phyloP scores from a whole-genome alignment of 2,113 vertebrate species.

The Aleadryas rufinucha region DNA sequence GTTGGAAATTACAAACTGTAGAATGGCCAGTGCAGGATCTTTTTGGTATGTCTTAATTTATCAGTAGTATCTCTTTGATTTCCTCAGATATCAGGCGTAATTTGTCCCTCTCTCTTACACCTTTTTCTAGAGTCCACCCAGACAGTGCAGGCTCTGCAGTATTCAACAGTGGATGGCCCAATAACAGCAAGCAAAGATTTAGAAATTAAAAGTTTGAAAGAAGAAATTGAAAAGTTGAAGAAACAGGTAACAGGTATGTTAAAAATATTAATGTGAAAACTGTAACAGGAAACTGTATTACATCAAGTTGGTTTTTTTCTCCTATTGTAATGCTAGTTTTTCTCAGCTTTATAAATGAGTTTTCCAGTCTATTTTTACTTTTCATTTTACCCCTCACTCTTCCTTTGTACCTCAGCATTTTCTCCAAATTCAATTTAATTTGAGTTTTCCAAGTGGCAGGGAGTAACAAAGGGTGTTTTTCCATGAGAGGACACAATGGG shows the following conservation, averaged over 20 bases:
- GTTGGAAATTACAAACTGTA: background rate
- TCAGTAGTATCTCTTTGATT: background rate
- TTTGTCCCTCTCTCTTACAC: background rate
- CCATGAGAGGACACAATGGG: too few species aligned
- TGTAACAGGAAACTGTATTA: background rate
- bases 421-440: background rate
- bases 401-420: background rate
- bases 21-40: background rate
- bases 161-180: constrained; percentile 80
- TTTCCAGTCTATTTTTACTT: background rate
- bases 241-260: constrained; percentile 88
- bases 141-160: constrained; percentile 90
- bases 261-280: background rate
- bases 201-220: constrained; percentile 93
- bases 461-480: background rate
- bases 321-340: background rate
- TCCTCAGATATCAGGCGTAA: background rate
- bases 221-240: constrained; percentile 92
- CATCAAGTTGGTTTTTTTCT: background rate
- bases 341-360: background rate
- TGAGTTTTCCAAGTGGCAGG: background rate
- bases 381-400: background rate
- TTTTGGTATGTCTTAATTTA: background rate
- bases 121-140: constrained; percentile 86
- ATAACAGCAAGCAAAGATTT: constrained; percentile 83